Evolutionary conservation across 2,797 vertebrate genomes (phyloP).

Genomic region (Sebastes taczanowskii): DNA sequence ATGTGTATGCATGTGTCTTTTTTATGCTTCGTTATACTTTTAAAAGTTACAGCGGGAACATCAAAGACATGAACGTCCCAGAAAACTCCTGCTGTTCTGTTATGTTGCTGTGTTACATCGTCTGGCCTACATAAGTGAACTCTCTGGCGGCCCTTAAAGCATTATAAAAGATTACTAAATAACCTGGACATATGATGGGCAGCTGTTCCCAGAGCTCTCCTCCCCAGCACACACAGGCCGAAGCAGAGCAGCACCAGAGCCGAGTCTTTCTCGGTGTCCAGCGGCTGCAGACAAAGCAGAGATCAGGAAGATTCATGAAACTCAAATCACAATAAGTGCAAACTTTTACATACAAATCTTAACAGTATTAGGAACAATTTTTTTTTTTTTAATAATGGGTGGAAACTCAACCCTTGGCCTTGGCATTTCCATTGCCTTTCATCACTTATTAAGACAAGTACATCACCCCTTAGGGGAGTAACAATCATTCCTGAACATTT

Average conservation of each 20-base stretch:
- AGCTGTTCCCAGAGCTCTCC: constrained; percentile 95
- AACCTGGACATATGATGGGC: constrained; percentile 99
- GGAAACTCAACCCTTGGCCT: not conserved
- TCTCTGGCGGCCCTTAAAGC: not conserved
- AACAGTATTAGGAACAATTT: not conserved
- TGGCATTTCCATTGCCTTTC: not conserved
- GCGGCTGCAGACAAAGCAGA: constrained; percentile 77
- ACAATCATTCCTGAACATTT: not conserved
- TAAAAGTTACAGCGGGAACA: constrained; percentile 1
- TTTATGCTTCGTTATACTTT: not conserved
- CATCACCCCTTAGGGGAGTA: not conserved
- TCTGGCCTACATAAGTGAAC: not conserved
- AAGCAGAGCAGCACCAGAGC: constrained; percentile 94
- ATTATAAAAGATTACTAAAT: not conserved
- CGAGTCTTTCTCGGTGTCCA: constrained; percentile 94
- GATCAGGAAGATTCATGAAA: not conserved
- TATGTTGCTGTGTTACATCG: not conserved
- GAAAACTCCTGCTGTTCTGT: not conserved
- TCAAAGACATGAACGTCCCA: not conserved
- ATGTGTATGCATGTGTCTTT: not conserved
- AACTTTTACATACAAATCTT: not conserved
- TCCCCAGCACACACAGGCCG: constrained; percentile 95
- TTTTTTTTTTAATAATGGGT: too few relatives aligned
- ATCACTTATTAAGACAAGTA: not conserved
- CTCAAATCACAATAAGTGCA: not conserved